These are phyloP conservation scores for Phoxinus dragarum DNA, from an alignment of 2,797 vertebrate genomes.

Conservation along the genomic window DNA sequence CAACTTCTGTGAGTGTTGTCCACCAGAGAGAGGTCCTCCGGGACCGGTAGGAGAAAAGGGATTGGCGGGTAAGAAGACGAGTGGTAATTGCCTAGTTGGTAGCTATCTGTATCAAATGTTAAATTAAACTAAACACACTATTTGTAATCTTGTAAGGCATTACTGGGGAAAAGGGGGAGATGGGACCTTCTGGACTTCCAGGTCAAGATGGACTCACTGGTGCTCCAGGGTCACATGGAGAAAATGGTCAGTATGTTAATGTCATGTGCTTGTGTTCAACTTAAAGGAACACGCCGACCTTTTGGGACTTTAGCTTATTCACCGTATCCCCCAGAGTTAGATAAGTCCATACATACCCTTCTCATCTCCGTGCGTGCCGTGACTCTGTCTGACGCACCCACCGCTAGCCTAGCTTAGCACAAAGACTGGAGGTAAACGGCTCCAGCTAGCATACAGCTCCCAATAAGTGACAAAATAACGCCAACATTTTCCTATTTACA, in stretches of 20 bases:
- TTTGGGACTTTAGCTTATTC: too few relatives aligned
- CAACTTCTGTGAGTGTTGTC: slow-evolving; percentile 94
- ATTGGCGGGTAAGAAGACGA: slow-evolving; percentile 65
- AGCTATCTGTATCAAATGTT: neutral
- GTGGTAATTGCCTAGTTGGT: neutral
- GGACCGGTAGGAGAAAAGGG: slow-evolving; percentile 78
- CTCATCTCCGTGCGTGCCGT: too few relatives aligned
- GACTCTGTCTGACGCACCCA: too few relatives aligned
- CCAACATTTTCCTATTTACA: too few relatives aligned
- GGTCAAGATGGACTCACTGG: slow-evolving; percentile 78
- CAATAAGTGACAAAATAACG: too few relatives aligned
- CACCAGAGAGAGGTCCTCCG: slow-evolving; percentile 75
- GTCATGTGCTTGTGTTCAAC: neutral
- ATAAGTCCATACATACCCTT: too few relatives aligned
- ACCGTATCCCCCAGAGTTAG: too few relatives aligned
- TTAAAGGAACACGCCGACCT: too few relatives aligned
- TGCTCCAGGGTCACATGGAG: slow-evolving; percentile 73
- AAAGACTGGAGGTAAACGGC: too few relatives aligned
- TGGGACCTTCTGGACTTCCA: slow-evolving; percentile 77
- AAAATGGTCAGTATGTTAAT: slow-evolving; percentile 69
- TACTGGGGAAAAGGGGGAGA: slow-evolving; percentile 83
- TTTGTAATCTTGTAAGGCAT: slow-evolving; percentile 74
- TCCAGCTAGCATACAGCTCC: too few relatives aligned
- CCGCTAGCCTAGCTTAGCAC: too few relatives aligned
- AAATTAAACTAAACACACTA: neutral